Percentiles rank a stretch among this genome's conserved stretches.
Evolutionary conservation across 2,888 invertebrate species (phyloP).

Genomic region (Antheraea assamensis): DNA sequence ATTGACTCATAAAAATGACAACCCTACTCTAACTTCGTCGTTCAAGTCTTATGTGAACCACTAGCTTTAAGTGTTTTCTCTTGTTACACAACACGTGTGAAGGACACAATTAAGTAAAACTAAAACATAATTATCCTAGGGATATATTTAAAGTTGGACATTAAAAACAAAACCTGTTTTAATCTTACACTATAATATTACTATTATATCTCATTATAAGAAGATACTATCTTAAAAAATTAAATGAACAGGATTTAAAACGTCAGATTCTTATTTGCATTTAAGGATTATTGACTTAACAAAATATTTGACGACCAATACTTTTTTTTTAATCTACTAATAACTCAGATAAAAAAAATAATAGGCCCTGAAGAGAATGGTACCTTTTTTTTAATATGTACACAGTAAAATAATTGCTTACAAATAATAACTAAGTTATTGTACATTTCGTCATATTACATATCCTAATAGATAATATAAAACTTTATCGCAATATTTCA

Average conservation of each 20-base stretch:
- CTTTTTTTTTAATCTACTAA: not conserved
- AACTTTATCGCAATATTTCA: too few relatives aligned
- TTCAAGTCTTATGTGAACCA: slow-evolving; percentile 15
- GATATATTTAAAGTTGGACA: not conserved
- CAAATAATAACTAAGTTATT: not conserved
- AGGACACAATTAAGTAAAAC: slow-evolving; percentile 35
- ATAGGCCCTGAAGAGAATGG: not conserved
- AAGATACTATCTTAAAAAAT: too few relatives aligned
- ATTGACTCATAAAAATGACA: not conserved
- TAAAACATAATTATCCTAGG: not conserved
- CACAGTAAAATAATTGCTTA: not conserved
- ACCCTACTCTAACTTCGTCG: slow-evolving; percentile 1
- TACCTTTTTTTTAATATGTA: not conserved
- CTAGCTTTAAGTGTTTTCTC: slow-evolving; percentile 61
- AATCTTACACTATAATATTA: not conserved
- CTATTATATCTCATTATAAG: too few relatives aligned
- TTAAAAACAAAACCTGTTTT: not conserved
- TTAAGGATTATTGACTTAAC: too few relatives aligned
- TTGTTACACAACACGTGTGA: slow-evolving; percentile 66
- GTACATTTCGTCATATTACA: too few relatives aligned
- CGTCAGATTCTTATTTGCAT: too few relatives aligned
- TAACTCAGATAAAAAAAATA: not conserved
- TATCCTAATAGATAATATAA: too few relatives aligned
- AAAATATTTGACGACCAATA: too few relatives aligned
- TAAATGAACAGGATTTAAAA: too few relatives aligned